Base-by-base conservation (phyloP, 2,888 invertebrate genomes). In the Aspidiotus destructor region DNA sequence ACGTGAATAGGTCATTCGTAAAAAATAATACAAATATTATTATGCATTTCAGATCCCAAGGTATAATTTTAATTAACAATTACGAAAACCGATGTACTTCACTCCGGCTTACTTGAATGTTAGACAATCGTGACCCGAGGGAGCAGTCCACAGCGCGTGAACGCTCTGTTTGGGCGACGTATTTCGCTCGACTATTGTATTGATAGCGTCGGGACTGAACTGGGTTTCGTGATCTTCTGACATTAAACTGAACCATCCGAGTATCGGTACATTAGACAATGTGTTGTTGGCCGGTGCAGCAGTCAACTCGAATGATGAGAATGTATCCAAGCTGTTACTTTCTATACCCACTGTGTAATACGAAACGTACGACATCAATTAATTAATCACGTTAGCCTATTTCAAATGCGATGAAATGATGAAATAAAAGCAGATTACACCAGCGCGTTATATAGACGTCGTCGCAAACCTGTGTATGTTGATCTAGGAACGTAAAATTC, bases 71-170 rank as follows among this genome's bases (percentile, higher is more conserved):
- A 28, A 28, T 28, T 28, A 28, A 28, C 5, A 28, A 28, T 28
- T 28, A 28, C 28, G 28, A 28, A 28, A 28, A 28, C 2, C 28
- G 28, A 28, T 28, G 28, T 28, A 28, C 28, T 28, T 28, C 28
- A 3, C 28, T 28, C 28, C 28, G 28, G 76, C 79, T 80, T 76
- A 90, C 85, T 88, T 91, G 75, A 96, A 85, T 41, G 87, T 83
- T 52, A 94, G 86, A 76, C 95, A 96, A 71, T 93, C 92, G 0
- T 89, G 86, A 6, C 89, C 90, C 9, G 86, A 83, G 0, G 96
- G 95, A 13, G 95, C 92, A 61, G 86, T 88, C 95, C 96, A 96
- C 82, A 89, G 85, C 71, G 92, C 88, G 75, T 88, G 87, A 9
- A 93, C 84, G 75, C 90, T 89, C 0, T 88, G 86, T 78, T 94